These are phyloP conservation scores for Chironomus riparius DNA, from an alignment of 2,888 invertebrate genomes.

Conservation along the genomic window DNA sequence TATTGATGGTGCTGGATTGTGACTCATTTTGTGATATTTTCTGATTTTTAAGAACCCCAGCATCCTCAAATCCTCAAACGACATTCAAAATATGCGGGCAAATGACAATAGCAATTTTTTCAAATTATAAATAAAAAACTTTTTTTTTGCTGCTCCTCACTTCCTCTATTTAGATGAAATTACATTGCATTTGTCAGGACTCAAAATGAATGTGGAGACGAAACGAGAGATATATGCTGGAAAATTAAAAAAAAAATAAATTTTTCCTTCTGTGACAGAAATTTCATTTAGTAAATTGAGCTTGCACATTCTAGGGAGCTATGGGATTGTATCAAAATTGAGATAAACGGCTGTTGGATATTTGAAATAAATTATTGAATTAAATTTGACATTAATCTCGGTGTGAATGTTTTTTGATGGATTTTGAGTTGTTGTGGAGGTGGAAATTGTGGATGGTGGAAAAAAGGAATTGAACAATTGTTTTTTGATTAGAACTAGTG, in stretches of 20 bases:
- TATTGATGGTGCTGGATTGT: background rate
- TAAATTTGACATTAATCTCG: no score
- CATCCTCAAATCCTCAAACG: no score
- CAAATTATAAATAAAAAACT: background rate
- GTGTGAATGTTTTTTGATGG: no score
- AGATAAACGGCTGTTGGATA: no score
- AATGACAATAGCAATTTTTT: background rate
- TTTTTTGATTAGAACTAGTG: no score
- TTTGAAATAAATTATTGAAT: no score
- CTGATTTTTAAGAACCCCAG: background rate
- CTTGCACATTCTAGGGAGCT: background rate
- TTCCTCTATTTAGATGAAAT: background rate
- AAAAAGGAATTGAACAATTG: no score
- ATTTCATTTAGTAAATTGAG: conserved; percentile 1
- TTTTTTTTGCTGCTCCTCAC: background rate
- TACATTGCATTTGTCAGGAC: background rate
- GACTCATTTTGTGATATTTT: background rate
- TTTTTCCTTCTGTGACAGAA: background rate
- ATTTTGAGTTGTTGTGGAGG: no score
- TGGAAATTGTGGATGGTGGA: no score
- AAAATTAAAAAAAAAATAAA: background rate
- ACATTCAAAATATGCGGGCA: background rate
- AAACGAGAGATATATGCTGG: background rate
- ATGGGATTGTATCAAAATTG: background rate
- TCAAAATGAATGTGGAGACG: background rate